phyloP scores from a whole-genome alignment of 2,888 invertebrate species.

The Euclidia mi region DNA sequence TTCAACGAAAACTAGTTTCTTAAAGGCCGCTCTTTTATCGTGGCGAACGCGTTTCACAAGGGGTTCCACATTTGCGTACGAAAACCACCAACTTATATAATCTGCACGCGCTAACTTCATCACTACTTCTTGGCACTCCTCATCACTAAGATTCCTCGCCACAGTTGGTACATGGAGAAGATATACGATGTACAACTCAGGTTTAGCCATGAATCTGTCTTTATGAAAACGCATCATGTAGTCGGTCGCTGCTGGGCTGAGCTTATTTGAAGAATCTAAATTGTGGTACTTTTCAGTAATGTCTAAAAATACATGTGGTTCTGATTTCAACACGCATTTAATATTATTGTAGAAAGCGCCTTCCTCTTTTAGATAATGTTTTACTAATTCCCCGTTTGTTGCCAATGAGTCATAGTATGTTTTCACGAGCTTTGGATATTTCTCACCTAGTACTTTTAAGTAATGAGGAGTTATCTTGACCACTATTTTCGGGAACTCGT shows the following conservation, averaged over 20 bases:
- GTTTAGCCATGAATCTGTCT: constrained; percentile 61
- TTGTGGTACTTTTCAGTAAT: no score
- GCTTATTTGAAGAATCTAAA: constrained; percentile 23
- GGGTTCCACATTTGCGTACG: constrained; percentile 57
- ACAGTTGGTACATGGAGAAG: constrained; percentile 36
- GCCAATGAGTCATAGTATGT: constrained; percentile 65
- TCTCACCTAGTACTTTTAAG: constrained; percentile 69
- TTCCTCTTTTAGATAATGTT: constrained; percentile 47
- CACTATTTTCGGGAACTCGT: constrained; percentile 14
- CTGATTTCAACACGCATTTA: constrained; percentile 63
- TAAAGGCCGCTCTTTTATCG: constrained; percentile 61
- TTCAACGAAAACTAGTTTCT: constrained; percentile 67
- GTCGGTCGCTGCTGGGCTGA: constrained; percentile 58
- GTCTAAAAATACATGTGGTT: constrained; percentile 60
- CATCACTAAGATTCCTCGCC: constrained; percentile 4
- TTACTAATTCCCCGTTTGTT: constrained; percentile 44
- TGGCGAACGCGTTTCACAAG: constrained; percentile 61
- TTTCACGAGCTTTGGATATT: constrained; percentile 60
- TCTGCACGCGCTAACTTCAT: neutral
- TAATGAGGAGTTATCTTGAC: constrained; percentile 62
- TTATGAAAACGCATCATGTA: constrained; percentile 65
- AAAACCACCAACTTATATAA: no score
- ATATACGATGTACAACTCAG: constrained; percentile 67
- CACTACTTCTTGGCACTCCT: constrained; percentile 66
- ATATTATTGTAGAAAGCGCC: constrained; percentile 57